These are phyloP conservation scores for Shinisaurus crocodilurus DNA, from an alignment of 2,113 vertebrate species.

Conservation along the genomic window DNA sequence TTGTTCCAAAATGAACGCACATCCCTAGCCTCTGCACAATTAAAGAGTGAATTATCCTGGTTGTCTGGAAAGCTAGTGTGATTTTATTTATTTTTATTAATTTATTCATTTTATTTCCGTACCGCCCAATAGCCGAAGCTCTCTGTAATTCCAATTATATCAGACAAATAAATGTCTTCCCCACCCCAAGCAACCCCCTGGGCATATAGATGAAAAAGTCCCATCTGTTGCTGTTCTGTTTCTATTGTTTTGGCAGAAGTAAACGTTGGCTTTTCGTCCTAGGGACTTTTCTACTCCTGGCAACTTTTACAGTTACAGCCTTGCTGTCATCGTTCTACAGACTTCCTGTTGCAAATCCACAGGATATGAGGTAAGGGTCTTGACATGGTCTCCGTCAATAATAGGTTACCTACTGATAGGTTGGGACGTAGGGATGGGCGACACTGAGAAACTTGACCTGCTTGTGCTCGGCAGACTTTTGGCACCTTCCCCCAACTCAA, in stretches of 20 bases:
- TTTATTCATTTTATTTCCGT: too few relatives aligned
- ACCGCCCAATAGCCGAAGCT: too few relatives aligned
- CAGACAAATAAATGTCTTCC: background rate
- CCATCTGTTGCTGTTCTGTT: background rate
- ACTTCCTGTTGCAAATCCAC: conserved; percentile 46
- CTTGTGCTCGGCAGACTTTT: too few relatives aligned
- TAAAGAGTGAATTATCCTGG: background rate
- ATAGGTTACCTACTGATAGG: too few relatives aligned
- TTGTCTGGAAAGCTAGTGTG: background rate
- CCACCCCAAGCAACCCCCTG: background rate
- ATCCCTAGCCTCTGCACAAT: background rate
- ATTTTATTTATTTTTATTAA: too few relatives aligned
- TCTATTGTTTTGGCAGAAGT: conserved; percentile 71
- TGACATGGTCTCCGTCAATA: background rate
- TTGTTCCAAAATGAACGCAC: background rate
- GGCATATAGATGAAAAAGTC: background rate
- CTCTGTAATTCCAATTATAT: background rate
- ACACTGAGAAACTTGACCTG: too few relatives aligned
- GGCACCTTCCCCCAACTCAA: too few relatives aligned
- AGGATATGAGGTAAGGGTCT: conserved; percentile 63
- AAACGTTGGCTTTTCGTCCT: conserved; percentile 68
- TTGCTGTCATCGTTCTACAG: conserved; percentile 75
- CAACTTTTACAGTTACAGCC: conserved; percentile 68
- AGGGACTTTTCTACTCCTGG: conserved; percentile 72
- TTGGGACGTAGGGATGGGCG: too few relatives aligned